Evolutionary conservation across 1,140 invertebrate genomes (phyloP).

Genomic region (Doryteuthis pealeii): DNA sequence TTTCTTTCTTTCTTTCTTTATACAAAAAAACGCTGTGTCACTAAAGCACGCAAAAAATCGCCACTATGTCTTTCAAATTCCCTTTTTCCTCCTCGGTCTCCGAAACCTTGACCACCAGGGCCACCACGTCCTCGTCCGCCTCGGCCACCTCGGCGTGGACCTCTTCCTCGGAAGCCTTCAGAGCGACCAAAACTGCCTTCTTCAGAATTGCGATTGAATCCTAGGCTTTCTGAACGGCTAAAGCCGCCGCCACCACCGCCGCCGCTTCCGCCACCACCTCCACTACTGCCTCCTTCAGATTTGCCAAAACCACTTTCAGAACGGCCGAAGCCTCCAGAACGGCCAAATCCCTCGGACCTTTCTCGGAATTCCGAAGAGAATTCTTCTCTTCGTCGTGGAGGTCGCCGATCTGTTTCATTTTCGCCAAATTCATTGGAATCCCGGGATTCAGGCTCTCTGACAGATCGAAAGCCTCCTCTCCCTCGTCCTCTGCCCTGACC

Average conservation of each 20-base stretch:
- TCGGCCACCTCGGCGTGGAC: conserved; percentile 44
- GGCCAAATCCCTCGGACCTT: conserved; percentile 55
- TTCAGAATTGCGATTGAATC: conserved; percentile 31
- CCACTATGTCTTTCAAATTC: conserved; percentile 95
- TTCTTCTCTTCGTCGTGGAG: conserved; percentile 39
- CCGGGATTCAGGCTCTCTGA: background rate
- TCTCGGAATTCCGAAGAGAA: conserved; percentile 37
- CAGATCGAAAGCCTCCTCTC: background rate
- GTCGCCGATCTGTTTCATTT: conserved; percentile 40
- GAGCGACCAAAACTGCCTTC: conserved; percentile 36
- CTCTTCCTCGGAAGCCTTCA: conserved; percentile 47
- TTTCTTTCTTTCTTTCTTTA: too few species aligned
- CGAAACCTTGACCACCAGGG: conserved; percentile 50
- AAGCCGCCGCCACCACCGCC: too few species aligned
- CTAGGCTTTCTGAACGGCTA: conserved; percentile 42
- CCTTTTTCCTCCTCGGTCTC: conserved; percentile 56
- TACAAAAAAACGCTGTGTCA: too few species aligned
- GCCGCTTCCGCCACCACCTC: conserved; percentile 25
- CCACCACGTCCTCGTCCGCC: conserved; percentile 55
- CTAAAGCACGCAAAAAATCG: too few species aligned
- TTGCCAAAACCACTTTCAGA: conserved; percentile 31
- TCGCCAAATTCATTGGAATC: conserved; percentile 42
- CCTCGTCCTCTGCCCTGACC: conserved; percentile 33
- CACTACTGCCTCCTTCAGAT: conserved; percentile 40
- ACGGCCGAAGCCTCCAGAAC: conserved; percentile 42